Base-by-base conservation (phyloP, 1,140 invertebrate genomes). In the Laodelphax striatellus region DNA sequence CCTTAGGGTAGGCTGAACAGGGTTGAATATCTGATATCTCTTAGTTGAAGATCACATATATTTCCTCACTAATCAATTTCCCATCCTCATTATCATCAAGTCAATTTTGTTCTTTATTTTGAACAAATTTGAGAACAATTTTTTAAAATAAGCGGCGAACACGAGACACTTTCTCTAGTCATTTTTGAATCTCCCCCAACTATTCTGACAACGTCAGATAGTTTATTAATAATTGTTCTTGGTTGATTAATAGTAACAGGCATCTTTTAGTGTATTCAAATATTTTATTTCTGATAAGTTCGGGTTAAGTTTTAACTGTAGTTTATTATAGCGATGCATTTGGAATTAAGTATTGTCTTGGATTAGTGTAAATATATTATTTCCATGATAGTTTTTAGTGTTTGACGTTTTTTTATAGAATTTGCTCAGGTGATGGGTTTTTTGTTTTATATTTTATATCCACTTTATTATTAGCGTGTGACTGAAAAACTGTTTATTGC, bases 1-100 rank as follows among this genome's bases (percentile, higher is more conserved):
- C 57, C 22, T n/a, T 58, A 58, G 43, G 21, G 41, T 58, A 46
- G 56, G 9, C 57, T 58, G 52, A 38, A 38, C 34, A 38, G 34
- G 34, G 34, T 38, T 5, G 34, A 8, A 38, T 11, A 8, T 38
- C 34, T 38, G 34, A 38, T 38, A 38, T 38, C 34, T 38, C 34
- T 38, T 38, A 38, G 34, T 38, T 38, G 3, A 38, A 38, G 34
- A 38, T 38, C 34, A 22, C 41, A 46, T 44, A 58, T 44, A 58
- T 46, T 22, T 58, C 57, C 57, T 58, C 57, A 58, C 57, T 58
- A 58, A 58, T 58, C 10, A 50, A 44, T 31, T 58, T n/a, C 41
- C 57, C 28, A 34, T 31, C 46, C 56, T 58, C 43, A 24, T 50
- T 31, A n/a, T 5, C 42, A 16, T 58, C 44, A 50, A 58, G 57